Evolutionary conservation across 2,888 invertebrate genomes (phyloP).

Genomic region (Odontocolon sp.): DNA sequence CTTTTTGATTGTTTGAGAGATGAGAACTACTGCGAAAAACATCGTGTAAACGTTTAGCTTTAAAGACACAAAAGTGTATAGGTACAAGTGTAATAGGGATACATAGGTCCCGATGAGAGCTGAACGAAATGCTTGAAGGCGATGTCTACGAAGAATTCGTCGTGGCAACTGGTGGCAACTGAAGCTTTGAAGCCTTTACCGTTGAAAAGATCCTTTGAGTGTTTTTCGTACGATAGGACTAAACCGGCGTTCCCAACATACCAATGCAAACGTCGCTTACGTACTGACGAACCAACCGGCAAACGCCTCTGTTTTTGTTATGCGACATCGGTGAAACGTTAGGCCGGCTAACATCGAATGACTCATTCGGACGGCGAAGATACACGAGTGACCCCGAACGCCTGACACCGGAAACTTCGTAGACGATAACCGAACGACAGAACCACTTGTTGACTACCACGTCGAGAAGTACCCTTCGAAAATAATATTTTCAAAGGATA

Average conservation of each 20-base stretch:
- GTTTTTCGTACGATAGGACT: background rate
- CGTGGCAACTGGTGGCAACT: slow-evolving; percentile 2
- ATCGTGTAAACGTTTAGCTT: too few relatives aligned
- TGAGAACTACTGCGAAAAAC: too few relatives aligned
- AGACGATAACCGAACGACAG: slow-evolving; percentile 14
- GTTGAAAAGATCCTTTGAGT: background rate
- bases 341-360: background rate
- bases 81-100: background rate
- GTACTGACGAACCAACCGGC: slow-evolving; percentile 7
- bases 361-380: slow-evolving; percentile 30
- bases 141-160: slow-evolving; percentile 4
- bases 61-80: background rate
- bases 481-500: too few relatives aligned
- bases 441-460: background rate
- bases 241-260: background rate
- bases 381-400: slow-evolving; percentile 34
- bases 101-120: background rate
- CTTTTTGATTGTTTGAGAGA: background rate
- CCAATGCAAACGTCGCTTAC: slow-evolving; percentile 17
- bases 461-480: too few relatives aligned
- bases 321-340: slow-evolving; percentile 7
- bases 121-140: background rate
- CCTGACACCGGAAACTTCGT: slow-evolving; percentile 28
- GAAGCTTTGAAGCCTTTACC: background rate
- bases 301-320: background rate